Evolutionary conservation across 2,888 invertebrate genomes (phyloP), one percentile per base, ranked within the genome.

Genomic region (Seira sanloemensis): DNA sequence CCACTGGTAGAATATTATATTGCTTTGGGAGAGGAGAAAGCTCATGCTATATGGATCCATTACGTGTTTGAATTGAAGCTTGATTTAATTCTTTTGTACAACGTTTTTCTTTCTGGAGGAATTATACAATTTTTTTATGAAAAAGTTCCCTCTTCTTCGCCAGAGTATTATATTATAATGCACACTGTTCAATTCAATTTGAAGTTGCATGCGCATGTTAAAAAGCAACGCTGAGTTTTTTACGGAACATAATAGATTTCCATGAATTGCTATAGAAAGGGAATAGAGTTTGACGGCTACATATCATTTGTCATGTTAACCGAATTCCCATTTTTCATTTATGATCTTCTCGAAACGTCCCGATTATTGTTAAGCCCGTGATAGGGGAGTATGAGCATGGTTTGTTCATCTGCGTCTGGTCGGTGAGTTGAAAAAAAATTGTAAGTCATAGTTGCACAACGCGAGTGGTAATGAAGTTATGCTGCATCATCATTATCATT

Each of bases 281-380:
- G n/a, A 37, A 37, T 37, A 37, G n/a, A n/a, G n/a, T 88, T 84
- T 88, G 88, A 88, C 88, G 86, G 84, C 86, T 86, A 75, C 80
- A 82, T 78, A 88, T 86, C 88, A 88, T 88, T 88, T 88, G 86
- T 88, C 88, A 88, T 88, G 83, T 85, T 80, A 84, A 84, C 88
- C 88, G 88, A 88, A 88, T 85, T 86, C 84, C 86, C 88, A 88
- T 88, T 88, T 88, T 86, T 86, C 86, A 85, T 86, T 86, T 76
- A 84, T 86, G 77, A 81, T 67, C 80, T 62, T 37, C 37, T 37
- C 37, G n/a, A n/a, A n/a, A n/a, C n/a, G n/a, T n/a, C n/a, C n/a
- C 37, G 12, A 37, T 37, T 37, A 9, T 27, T 68, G 71, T 73
- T 75, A 80, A 76, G 58, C 78, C 73, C 79, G 54, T 27, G 21